A percentile compares a stretch with the other conserved stretches of the same genome.
Evolutionary conservation across 2,888 invertebrate species (phyloP).

Genomic region (Periphyllus acericola): DNA sequence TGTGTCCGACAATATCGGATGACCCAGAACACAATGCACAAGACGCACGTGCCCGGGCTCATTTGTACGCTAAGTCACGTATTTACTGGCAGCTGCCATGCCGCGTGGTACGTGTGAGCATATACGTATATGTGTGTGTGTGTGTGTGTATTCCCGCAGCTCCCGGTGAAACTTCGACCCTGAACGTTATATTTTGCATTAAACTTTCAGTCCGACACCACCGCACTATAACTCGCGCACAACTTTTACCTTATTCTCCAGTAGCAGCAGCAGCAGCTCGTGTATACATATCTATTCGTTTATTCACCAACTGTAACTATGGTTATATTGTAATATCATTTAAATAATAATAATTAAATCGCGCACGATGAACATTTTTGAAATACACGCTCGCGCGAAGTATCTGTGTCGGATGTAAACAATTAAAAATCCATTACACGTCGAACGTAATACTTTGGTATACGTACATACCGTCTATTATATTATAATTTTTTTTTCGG

Average conservation of each 20-base stretch:
- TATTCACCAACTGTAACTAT: background rate
- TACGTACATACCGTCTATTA: no score
- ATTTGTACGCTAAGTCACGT: conserved; percentile 56
- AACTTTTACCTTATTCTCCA: background rate
- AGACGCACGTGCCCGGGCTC: conserved; percentile 51
- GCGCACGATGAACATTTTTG: background rate
- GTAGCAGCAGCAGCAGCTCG: background rate
- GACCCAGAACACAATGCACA: conserved; percentile 49
- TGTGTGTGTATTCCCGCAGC: background rate
- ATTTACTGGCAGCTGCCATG: conserved; percentile 49
- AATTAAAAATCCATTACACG: background rate
- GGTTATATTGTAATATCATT: background rate
- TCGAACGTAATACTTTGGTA: no score
- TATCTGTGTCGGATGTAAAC: background rate
- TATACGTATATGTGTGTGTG: background rate
- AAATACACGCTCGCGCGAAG: background rate
- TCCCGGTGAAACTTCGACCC: conserved; percentile 46
- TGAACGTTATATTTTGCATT: conserved; percentile 49
- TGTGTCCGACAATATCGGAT: conserved; percentile 57
- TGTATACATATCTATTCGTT: background rate
- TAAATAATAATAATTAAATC: background rate
- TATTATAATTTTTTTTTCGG: background rate
- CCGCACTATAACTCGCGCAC: background rate
- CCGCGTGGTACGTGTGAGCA: background rate
- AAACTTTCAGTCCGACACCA: conserved; percentile 32